Evolutionary conservation across 2,797 vertebrate species (phyloP).

Genomic region (Borostomias antarcticus): DNA sequence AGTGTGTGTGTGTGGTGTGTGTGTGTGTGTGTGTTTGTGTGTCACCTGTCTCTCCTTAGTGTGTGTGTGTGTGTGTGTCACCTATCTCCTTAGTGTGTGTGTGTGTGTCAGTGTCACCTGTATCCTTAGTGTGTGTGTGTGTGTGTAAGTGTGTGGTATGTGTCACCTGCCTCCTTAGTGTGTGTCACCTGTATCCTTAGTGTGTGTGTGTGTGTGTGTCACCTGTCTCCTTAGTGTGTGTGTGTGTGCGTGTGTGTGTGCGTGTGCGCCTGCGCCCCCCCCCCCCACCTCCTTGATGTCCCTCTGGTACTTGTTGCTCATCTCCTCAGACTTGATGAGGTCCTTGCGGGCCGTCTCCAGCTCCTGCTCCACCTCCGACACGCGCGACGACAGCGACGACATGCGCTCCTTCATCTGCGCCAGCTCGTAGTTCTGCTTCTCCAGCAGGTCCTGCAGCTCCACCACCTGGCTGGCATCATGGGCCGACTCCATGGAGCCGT

Average conservation of each 20-base stretch:
- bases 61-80: neutral
- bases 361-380: slow-evolving; percentile 97
- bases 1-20: neutral
- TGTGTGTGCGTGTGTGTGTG: neutral
- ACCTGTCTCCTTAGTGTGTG: slow-evolving; percentile 7
- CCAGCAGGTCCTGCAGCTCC: slow-evolving; percentile 95
- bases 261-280: neutral
- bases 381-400: slow-evolving; percentile 90
- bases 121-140: slow-evolving; percentile 25
- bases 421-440: slow-evolving; percentile 99
- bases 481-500: slow-evolving; percentile 92
- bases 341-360: slow-evolving; percentile 96
- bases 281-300: slow-evolving; percentile 94
- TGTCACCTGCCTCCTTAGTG: neutral
- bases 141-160: neutral
- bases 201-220: slow-evolving; percentile 13
- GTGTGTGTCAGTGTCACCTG: too few species aligned
- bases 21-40: slow-evolving; percentile 17
- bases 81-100: too few species aligned
- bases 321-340: slow-evolving; percentile 96
- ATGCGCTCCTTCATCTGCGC: slow-evolving; percentile 98
- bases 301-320: slow-evolving; percentile 97
- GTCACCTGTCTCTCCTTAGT: too few species aligned
- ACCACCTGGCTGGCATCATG: slow-evolving; percentile 94
- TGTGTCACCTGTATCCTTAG: slow-evolving; percentile 6